Base-by-base conservation (phyloP, 1,140 invertebrate species). In the Aphelenchoides avenae region DNA sequence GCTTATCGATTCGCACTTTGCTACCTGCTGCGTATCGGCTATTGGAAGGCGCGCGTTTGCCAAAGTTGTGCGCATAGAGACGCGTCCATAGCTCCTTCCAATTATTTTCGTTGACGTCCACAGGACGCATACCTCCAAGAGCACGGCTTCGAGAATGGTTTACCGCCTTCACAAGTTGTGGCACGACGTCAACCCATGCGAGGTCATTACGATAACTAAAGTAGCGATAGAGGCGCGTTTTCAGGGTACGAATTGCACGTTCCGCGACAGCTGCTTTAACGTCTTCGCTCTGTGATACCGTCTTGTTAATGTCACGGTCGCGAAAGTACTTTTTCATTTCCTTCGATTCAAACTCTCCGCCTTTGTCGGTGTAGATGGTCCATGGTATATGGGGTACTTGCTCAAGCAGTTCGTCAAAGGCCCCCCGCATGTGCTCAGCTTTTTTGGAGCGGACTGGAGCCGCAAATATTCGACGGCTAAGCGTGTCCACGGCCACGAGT, bases 231-330 rank as follows among this genome's bases (percentile, higher is more conserved):
- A 64, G 39, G 13, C 65, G 37, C 26, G 33, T 42, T 36, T 64
- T 64, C 6, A 64, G 11, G 4, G 60, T 69, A n/a, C 65, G n/a
- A 5, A 68, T 64, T 18, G 39, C 36, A 7, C 61, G n/a, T 40
- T 64, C 61, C 4, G 52, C 63, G n/a, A 69, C 13, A 24, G 36
- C 44, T 2, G 64, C 64, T 33, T 64, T 56, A 1, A 64, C 39
- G 5, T 24, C 34, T 2, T 39, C 24, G 3, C 15, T 13, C 1
- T 44, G 30, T 9, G 36, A 29, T 7, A 15, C 34, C n/a, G 15
- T 22, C 20, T 48, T 33, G 3, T 29, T 9, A 15, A 64, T 52
- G 3, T 62, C 55, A 1, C 49, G 13, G 0, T 52, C 31, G 0
- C 3, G 18, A 13, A 64, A 64, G 24, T 46, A 68, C 1, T 29